A percentile compares a stretch with the other conserved stretches of the same genome.
Evolutionary conservation across 2,888 invertebrate species (phyloP).

Genomic region (Meandrusa payeni): DNA sequence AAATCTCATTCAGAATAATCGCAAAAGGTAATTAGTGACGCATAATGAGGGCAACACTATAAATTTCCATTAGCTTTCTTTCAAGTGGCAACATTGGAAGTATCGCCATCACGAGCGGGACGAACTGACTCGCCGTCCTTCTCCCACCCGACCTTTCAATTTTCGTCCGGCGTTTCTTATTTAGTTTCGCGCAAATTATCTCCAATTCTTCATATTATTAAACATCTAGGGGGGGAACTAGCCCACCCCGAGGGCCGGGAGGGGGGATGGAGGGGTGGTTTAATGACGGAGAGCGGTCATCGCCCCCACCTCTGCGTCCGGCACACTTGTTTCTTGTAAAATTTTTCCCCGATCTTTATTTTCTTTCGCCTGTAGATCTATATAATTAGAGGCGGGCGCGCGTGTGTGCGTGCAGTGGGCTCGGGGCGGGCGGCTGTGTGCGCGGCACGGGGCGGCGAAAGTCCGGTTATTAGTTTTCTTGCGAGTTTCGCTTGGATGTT

Average conservation of each 20-base stretch:
- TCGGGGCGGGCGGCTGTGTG: conserved; percentile 42
- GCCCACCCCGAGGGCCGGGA: conserved; percentile 43
- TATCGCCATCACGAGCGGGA: conserved; percentile 27
- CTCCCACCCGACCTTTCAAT: conserved; percentile 68
- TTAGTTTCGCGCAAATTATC: conserved; percentile 82
- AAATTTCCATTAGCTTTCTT: conserved; percentile 27
- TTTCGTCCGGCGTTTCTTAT: conserved; percentile 79
- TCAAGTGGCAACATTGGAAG: conserved; percentile 28
- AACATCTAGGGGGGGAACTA: conserved; percentile 76
- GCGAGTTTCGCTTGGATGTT: conserved; percentile 71
- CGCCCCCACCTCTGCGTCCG: conserved; percentile 58
- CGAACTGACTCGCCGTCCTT: conserved; percentile 20
- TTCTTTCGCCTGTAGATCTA: conserved; percentile 71
- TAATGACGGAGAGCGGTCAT: conserved; percentile 78
- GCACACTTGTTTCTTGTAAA: conserved; percentile 79
- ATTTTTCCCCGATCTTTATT: conserved; percentile 81
- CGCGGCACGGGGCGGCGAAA: conserved; percentile 49
- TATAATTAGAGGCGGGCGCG: conserved; percentile 65
- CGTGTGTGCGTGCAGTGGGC: conserved; percentile 37
- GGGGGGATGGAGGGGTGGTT: conserved; percentile 43
- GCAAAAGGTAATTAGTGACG: conserved; percentile 15
- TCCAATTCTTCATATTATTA: conserved; percentile 82
- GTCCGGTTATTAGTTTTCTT: conserved; percentile 80
- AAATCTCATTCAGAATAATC: conserved; percentile 3
- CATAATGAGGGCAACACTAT: conserved; percentile 24